Conservation (phyloP, 64 coral and sea anemone species). For the Trachythela sp. region DNA sequence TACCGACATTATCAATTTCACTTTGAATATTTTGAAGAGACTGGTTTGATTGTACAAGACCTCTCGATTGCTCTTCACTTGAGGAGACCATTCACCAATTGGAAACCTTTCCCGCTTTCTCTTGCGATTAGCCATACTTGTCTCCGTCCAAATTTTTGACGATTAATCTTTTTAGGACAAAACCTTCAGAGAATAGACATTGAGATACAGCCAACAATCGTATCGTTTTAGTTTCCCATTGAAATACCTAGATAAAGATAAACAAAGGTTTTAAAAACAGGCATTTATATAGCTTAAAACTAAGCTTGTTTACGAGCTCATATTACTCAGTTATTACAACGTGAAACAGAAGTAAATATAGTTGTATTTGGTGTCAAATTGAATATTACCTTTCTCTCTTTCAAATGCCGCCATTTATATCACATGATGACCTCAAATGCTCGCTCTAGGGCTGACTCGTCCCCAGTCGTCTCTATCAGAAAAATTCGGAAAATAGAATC, state of each 20-base stretch:
- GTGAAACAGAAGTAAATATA: neutral
- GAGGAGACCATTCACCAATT: neutral
- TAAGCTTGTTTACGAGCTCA: neutral
- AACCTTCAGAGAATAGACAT: neutral
- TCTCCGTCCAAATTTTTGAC: neutral
- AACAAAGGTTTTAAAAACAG: too few species aligned
- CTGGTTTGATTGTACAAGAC: neutral
- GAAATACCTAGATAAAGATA: neutral
- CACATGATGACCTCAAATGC: neutral
- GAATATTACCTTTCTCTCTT: neutral
- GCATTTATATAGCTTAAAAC: neutral
- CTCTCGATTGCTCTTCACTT: neutral
- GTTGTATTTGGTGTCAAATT: neutral
- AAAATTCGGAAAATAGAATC: too few species aligned
- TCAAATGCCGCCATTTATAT: neutral
- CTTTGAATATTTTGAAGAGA: neutral
- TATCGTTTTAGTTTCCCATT: neutral
- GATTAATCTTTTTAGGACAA: neutral
- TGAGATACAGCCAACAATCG: neutral
- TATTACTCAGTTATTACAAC: neutral
- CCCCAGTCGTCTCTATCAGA: too few species aligned
- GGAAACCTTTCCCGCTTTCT: neutral
- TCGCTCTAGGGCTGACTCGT: too few species aligned
- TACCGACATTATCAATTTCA: neutral
- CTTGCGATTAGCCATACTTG: neutral